phyloP scores from a whole-genome alignment of 2,113 vertebrate species.

The Coryphaenoides rupestris region DNA sequence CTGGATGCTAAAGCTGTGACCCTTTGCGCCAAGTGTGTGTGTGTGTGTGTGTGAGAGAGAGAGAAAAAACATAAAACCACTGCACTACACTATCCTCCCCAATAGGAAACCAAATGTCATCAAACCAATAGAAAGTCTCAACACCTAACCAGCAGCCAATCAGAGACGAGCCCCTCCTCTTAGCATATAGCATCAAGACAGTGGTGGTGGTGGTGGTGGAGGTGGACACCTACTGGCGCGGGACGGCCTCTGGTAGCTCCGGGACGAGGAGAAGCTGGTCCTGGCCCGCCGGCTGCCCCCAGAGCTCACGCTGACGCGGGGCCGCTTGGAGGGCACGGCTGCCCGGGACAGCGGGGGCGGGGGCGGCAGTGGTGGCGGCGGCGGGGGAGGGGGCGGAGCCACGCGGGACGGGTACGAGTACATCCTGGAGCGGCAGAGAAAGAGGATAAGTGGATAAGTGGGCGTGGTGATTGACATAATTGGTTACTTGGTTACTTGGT shows the following conservation, averaged over 20 bases:
- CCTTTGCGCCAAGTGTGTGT: not conserved
- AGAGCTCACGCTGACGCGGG: constrained; percentile 79
- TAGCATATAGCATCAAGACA: not conserved
- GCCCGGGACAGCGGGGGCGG: constrained; percentile 72
- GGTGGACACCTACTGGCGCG: constrained; percentile 72
- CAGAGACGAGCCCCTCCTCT: not conserved
- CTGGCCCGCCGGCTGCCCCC: constrained; percentile 79
- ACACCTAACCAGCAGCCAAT: too few species aligned
- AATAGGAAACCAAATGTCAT: too few species aligned
- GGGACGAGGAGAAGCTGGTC: constrained; percentile 85
- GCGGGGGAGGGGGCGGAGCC: constrained; percentile 58
- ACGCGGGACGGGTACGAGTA: not conserved
- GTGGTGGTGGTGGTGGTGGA: too few species aligned
- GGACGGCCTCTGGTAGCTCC: constrained; percentile 79
- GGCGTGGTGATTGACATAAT: too few species aligned
- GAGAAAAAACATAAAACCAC: not conserved
- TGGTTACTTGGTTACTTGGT: too few species aligned
- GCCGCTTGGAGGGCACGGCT: constrained; percentile 81
- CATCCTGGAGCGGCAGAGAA: not conserved
- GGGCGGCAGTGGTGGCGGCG: too few species aligned
- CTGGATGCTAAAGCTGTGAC: too few species aligned
- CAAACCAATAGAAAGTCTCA: too few species aligned
- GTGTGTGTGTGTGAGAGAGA: not conserved
- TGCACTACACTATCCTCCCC: too few species aligned
- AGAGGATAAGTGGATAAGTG: not conserved